phyloP scores from a whole-genome alignment of 2,888 invertebrate genomes.

The Caenorhabditis sinica region DNA sequence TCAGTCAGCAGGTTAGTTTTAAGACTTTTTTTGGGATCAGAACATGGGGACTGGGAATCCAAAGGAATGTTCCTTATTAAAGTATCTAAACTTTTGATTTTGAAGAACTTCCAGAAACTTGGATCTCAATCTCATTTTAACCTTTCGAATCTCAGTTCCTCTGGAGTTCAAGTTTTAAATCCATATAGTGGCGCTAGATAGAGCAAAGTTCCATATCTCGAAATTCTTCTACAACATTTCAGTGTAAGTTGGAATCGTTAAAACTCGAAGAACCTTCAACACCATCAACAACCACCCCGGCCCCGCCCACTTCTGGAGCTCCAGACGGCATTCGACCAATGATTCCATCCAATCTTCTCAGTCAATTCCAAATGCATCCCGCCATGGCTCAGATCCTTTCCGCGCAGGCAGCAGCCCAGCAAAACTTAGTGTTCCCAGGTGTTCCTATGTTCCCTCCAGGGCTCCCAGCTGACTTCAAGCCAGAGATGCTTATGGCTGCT shows the following conservation, averaged over 20 bases:
- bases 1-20: slow-evolving; percentile 24
- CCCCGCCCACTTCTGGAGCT: neutral
- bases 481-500: slow-evolving; percentile 66
- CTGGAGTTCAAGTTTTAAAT: too few relatives aligned
- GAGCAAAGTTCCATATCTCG: too few relatives aligned
- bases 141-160: too few relatives aligned
- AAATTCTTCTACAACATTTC: neutral
- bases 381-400: slow-evolving; percentile 56
- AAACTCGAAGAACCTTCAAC: slow-evolving; percentile 28
- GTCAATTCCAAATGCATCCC: slow-evolving; percentile 59
- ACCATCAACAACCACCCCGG: slow-evolving; percentile 22
- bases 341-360: slow-evolving; percentile 37
- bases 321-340: slow-evolving; percentile 44
- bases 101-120: too few relatives aligned
- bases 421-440: slow-evolving; percentile 20
- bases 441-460: slow-evolving; percentile 57
- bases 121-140: too few relatives aligned
- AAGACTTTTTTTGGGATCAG: too few relatives aligned
- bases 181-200: too few relatives aligned
- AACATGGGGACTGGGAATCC: too few relatives aligned
- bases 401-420: slow-evolving; percentile 38
- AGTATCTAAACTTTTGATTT: too few relatives aligned
- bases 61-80: too few relatives aligned
- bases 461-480: slow-evolving; percentile 61
- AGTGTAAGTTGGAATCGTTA: slow-evolving; percentile 7